These are phyloP conservation scores for Rutpela maculata DNA, from an alignment of 2,888 invertebrate species.

Conservation along the genomic window DNA sequence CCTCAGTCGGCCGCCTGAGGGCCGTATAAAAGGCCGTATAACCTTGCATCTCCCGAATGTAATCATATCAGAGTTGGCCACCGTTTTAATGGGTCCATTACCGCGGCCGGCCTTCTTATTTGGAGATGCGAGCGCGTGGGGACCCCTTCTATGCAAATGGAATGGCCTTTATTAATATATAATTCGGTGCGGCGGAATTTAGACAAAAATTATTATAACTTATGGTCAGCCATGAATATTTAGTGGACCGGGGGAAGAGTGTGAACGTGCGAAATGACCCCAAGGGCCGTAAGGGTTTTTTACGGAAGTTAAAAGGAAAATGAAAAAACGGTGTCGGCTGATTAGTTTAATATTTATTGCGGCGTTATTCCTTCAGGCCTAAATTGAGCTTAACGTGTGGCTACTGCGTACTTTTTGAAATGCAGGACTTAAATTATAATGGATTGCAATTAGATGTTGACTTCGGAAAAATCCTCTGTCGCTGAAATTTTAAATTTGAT, in stretches of 20 bases:
- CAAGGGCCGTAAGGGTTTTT: conserved; percentile 51
- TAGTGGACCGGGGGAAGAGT: conserved; percentile 43
- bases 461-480: too few species aligned
- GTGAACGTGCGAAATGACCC: conserved; percentile 47
- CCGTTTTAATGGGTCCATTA: conserved; percentile 71
- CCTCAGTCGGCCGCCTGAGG: conserved; percentile 70
- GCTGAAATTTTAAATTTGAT: too few species aligned
- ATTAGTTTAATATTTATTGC: conserved; percentile 52
- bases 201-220: conserved; percentile 61
- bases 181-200: conserved; percentile 61
- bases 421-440: neutral
- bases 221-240: conserved; percentile 52
- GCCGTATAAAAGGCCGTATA: conserved; percentile 68
- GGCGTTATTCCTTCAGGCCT: conserved; percentile 37
- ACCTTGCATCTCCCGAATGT: conserved; percentile 66
- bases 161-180: conserved; percentile 69
- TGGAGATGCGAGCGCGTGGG: conserved; percentile 37
- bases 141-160: conserved; percentile 67
- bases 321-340: conserved; percentile 41
- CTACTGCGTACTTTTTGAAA: neutral
- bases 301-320: conserved; percentile 41
- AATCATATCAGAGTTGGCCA: conserved; percentile 67
- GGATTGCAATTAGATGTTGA: too few species aligned
- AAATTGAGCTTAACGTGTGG: neutral
- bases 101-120: conserved; percentile 66